Percentiles rank a stretch among this genome's conserved stretches.
Conservation (phyloP, 1,140 invertebrate genomes). For the Sinonovacula constricta region DNA sequence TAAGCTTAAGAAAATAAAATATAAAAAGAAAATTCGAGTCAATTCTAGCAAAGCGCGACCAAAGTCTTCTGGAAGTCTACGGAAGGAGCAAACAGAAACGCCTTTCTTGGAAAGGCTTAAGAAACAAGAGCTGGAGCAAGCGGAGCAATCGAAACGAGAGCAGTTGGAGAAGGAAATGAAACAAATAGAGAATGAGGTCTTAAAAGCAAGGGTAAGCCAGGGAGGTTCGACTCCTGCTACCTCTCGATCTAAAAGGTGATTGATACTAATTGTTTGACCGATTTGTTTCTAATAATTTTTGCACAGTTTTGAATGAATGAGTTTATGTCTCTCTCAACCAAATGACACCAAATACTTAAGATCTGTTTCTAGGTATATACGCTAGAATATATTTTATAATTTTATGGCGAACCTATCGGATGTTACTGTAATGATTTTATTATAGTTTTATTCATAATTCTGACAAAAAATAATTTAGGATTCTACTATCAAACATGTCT, state of each 20-base stretch:
- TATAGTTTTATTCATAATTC: too few species aligned
- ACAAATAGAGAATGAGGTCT: slow-evolving; percentile 50
- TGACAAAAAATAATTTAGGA: too few species aligned
- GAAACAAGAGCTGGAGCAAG: slow-evolving; percentile 26
- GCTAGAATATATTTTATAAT: too few species aligned
- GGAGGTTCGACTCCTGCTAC: slow-evolving; percentile 48
- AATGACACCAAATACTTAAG: too few species aligned
- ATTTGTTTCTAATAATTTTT: too few species aligned
- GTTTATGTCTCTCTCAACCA: too few species aligned
- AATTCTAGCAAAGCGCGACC: slow-evolving; percentile 16
- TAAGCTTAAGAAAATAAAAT: slow-evolving; percentile 32
- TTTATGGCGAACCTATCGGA: too few species aligned
- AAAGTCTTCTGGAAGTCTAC: neutral
- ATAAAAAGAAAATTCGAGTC: slow-evolving; percentile 30
- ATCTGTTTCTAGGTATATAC: too few species aligned
- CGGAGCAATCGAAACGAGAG: slow-evolving; percentile 14
- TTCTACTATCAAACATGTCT: too few species aligned
- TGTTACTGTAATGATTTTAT: too few species aligned
- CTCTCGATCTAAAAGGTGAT: slow-evolving; percentile 50
- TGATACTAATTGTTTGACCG: slow-evolving; percentile 27
- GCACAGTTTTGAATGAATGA: too few species aligned
- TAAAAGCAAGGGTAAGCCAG: slow-evolving; percentile 54
- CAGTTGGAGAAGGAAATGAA: slow-evolving; percentile 42
- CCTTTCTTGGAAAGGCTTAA: slow-evolving; percentile 45
- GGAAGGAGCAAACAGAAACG: too few species aligned